Conservation (phyloP, 2,888 invertebrate genomes). For the Gasteruption jaculator region DNA sequence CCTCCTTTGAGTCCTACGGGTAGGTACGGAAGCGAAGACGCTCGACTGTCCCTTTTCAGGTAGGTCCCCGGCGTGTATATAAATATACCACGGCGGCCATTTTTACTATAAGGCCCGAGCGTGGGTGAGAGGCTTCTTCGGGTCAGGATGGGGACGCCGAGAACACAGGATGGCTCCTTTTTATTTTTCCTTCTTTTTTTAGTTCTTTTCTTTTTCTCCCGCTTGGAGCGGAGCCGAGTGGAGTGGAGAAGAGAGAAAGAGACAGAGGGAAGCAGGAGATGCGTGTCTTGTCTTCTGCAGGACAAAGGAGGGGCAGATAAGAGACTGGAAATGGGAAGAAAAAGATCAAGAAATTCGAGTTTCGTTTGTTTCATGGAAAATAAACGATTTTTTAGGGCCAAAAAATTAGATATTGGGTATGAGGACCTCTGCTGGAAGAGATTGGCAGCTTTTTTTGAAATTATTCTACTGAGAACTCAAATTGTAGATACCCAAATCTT, state of each 20-base stretch:
- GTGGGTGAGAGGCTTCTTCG: slow-evolving; percentile 44
- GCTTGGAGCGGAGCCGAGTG: slow-evolving; percentile 8
- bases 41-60: background rate
- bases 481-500: no score
- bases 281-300: no score
- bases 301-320: slow-evolving; percentile 21
- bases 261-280: slow-evolving; percentile 18
- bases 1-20: slow-evolving; percentile 34
- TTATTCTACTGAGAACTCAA: no score
- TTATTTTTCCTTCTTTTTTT: no score
- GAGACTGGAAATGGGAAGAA: slow-evolving; percentile 20
- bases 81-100: slow-evolving; percentile 36
- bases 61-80: slow-evolving; percentile 28
- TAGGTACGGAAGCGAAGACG: slow-evolving; percentile 34
- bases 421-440: no score
- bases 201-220: no score
- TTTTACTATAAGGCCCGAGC: slow-evolving; percentile 42
- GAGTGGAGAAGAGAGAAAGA: slow-evolving; percentile 17
- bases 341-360: no score
- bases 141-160: slow-evolving; percentile 33
- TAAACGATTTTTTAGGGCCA: no score
- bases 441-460: no score
- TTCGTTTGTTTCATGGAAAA: no score
- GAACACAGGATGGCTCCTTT: no score
- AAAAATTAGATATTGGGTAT: no score